phyloP scores from a whole-genome alignment of 2,888 invertebrate genomes.

The Melinopterus prodromus region DNA sequence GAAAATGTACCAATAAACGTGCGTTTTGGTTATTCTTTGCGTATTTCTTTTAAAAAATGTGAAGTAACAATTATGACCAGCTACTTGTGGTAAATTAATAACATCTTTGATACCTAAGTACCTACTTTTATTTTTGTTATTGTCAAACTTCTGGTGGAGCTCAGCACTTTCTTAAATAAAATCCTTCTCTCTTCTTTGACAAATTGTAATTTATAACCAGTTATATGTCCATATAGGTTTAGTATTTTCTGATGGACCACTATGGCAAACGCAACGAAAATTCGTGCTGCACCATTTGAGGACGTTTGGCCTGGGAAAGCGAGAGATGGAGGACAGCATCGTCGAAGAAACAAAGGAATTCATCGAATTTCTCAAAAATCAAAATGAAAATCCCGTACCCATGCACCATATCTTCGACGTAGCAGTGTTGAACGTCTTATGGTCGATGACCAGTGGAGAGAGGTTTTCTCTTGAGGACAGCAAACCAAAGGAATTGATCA shows the following conservation, averaged over 20 bases:
- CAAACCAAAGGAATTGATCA: slow-evolving; percentile 64
- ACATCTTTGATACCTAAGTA: too few species aligned
- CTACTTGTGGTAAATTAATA: too few species aligned
- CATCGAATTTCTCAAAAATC: slow-evolving; percentile 59
- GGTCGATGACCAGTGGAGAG: slow-evolving; percentile 75
- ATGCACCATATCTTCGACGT: slow-evolving; percentile 61
- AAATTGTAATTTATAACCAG: slow-evolving; percentile 7
- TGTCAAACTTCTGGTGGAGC: too few species aligned
- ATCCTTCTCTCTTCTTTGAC: background rate
- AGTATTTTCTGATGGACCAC: slow-evolving; percentile 72
- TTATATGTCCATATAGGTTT: slow-evolving; percentile 63
- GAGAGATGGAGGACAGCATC: slow-evolving; percentile 68
- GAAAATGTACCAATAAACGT: too few species aligned
- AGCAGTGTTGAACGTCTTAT: slow-evolving; percentile 72
- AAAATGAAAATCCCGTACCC: slow-evolving; percentile 58
- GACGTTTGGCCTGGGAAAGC: slow-evolving; percentile 70
- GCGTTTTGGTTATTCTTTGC: too few species aligned
- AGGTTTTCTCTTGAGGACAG: slow-evolving; percentile 69
- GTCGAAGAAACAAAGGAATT: slow-evolving; percentile 66
- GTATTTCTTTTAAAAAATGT: too few species aligned
- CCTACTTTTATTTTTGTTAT: too few species aligned
- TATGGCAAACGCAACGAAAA: slow-evolving; percentile 73
- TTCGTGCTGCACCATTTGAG: slow-evolving; percentile 72
- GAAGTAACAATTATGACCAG: too few species aligned
- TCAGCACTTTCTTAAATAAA: too few species aligned